phyloP scores from a whole-genome alignment of 2,113 vertebrate genomes.

The Agelaius tricolor region DNA sequence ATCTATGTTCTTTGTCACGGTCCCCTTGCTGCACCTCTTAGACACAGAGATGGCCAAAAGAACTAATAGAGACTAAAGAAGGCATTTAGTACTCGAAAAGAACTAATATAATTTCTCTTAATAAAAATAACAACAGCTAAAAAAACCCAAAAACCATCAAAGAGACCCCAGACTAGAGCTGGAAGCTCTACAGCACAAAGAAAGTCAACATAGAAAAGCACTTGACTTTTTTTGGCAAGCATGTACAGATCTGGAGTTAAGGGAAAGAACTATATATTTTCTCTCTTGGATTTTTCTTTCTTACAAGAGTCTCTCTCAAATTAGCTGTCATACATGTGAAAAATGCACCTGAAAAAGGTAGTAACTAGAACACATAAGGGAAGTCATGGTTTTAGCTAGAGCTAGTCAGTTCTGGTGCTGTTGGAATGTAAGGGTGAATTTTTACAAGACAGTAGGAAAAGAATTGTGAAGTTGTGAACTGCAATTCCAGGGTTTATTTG shows the following conservation, averaged over 20 bases:
- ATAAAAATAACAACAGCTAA: background rate
- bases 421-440: background rate
- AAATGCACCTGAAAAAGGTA: background rate
- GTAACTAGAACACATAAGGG: background rate
- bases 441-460: background rate
- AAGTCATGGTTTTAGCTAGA: background rate
- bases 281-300: background rate
- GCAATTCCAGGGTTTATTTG: background rate
- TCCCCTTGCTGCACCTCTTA: background rate
- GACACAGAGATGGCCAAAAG: background rate
- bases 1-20: background rate
- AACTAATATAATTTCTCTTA: background rate
- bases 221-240: background rate
- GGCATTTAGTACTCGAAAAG: background rate
- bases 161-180: background rate
- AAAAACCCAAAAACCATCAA: fast-evolving
- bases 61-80: background rate
- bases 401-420: background rate
- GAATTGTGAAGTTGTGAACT: background rate
- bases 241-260: background rate
- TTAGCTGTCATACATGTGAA: fast-evolving
- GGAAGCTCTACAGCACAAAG: background rate
- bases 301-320: background rate
- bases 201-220: background rate
- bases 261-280: background rate